Base-by-base conservation (phyloP, 1,140 invertebrate genomes). In the Neodiprion lecontei region DNA sequence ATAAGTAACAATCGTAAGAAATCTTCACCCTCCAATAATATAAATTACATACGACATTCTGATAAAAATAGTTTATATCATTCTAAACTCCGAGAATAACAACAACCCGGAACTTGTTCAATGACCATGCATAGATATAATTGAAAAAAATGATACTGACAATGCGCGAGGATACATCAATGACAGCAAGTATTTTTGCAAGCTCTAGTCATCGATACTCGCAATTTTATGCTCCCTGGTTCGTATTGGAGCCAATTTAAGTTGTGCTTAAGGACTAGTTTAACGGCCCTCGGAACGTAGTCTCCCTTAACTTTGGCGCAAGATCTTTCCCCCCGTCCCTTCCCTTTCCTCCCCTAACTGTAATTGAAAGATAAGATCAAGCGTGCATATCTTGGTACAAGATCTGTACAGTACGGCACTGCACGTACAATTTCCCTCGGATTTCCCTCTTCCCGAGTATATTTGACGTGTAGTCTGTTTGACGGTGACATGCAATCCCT, bases 341-440 rank as follows among this genome's bases (percentile, higher is more conserved):
- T 12, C 53, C 53, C 4, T 5, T 9, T 40, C 28, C 28, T 40
- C 11, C 53, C 11, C 11, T 14, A 17, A 17, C 11, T 61, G 53
- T 61, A 61, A 61, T 61, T 61, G 53, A 61, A 61, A 61, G 53
- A 61, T 61, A 61, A 61, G 4, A 61, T 61, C 53, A 61, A 61
- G 53, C n/a, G 53, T 61, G n/a, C n/a, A 40, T 40, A 40, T 40
- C 28, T 5, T 2, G 28, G 28, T 40, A 40, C 28, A 1, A 40
- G 28, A 40, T 40, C 28, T 40, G 5, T 61, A 61, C 53, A 40
- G 2, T 40, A 40, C 28, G 5, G 28, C 28, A 40, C 4, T 61
- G 53, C 53, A 61, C 53, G 11, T 61, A 14, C n/a, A 17, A 9
- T 61, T 61, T 61, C 11, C n/a, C 53, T 14, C 11, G 53, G 53